Evolutionary conservation across 1,140 invertebrate species (phyloP).

Genomic region (Drosophila subobscura): DNA sequence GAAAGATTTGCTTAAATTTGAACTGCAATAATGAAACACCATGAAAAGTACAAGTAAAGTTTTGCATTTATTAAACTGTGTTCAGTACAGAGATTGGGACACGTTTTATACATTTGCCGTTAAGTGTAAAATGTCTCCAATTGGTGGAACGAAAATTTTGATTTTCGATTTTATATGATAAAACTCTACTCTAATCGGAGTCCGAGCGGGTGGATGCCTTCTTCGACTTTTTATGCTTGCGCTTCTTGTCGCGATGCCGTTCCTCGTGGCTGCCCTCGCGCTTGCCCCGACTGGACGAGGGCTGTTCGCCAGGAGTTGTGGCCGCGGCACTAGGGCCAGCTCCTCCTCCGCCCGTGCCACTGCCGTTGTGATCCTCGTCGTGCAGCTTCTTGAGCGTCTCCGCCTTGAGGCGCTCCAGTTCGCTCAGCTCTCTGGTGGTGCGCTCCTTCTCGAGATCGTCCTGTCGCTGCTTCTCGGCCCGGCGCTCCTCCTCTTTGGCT

Average conservation of each 20-base stretch:
- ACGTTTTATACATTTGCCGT: constrained; percentile 62
- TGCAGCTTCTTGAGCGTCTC: constrained; percentile 78
- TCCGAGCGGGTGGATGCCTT: constrained; percentile 61
- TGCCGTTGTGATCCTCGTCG: constrained; percentile 64
- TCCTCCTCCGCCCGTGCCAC: background rate
- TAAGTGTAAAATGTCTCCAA: constrained; percentile 24
- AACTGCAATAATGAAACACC: too few species aligned
- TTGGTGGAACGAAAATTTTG: constrained; percentile 23
- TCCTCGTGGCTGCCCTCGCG: constrained; percentile 60
- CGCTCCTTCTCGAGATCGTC: constrained; percentile 80
- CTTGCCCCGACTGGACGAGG: constrained; percentile 19
- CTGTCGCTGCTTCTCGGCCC: constrained; percentile 78
- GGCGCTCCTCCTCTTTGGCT: constrained; percentile 83
- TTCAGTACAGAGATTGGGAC: constrained; percentile 22
- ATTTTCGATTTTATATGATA: constrained; percentile 19
- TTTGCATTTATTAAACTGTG: constrained; percentile 57
- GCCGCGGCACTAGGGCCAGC: background rate
- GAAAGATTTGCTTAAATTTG: too few species aligned
- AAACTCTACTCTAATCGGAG: constrained; percentile 45
- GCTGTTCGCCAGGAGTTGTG: constrained; percentile 16
- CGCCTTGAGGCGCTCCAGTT: constrained; percentile 75
- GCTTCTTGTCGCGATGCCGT: constrained; percentile 81
- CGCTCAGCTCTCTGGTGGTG: constrained; percentile 73
- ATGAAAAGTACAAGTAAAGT: constrained; percentile 16
- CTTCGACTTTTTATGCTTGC: constrained; percentile 85